Percentiles rank a stretch among this genome's conserved stretches.
These are phyloP conservation scores for Onychomys leucogaster DNA, from an alignment of 2,797 vertebrate genomes.

Conservation along the genomic window DNA sequence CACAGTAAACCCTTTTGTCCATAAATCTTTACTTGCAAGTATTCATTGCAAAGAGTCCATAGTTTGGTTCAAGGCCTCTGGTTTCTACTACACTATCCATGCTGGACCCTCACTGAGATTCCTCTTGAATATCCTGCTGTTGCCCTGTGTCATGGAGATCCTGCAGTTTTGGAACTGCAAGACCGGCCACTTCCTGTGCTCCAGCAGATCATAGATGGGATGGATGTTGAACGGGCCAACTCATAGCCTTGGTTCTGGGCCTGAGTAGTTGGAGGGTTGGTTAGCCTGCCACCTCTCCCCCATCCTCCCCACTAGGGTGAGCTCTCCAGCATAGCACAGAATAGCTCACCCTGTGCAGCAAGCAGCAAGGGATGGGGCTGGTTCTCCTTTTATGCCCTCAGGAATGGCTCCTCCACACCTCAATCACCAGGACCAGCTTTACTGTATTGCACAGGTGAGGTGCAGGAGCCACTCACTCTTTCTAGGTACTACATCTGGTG, in stretches of 20 bases:
- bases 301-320: background rate
- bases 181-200: background rate
- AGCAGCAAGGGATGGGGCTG: background rate
- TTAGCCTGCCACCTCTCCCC: no score
- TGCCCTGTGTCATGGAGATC: background rate
- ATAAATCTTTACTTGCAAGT: background rate
- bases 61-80: background rate
- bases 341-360: background rate
- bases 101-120: background rate
- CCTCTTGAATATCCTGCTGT: background rate
- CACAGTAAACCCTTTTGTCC: background rate
- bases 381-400: no score
- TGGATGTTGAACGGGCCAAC: background rate
- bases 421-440: background rate
- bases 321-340: background rate
- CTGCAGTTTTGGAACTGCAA: background rate
- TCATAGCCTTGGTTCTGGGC: background rate
- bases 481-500: background rate
- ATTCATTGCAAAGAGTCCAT: background rate
- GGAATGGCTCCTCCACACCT: background rate
- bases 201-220: no score
- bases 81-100: background rate
- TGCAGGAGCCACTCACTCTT: no score
- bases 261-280: background rate
- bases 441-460: background rate